Conservation (phyloP, 2,888 invertebrate species). For the Thymelicus acteon region DNA sequence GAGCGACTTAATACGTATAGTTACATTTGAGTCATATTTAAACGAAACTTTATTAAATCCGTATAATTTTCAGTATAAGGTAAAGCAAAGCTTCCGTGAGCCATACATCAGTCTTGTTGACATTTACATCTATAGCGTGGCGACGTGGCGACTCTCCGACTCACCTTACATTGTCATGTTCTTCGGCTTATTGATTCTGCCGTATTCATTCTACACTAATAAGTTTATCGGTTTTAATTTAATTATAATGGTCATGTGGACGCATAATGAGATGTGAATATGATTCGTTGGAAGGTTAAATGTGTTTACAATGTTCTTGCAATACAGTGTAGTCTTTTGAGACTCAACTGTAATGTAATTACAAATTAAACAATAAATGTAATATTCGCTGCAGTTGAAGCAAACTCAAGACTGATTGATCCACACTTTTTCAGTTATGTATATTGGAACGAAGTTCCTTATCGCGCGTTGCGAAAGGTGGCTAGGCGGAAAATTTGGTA, state of each 20-base stretch:
- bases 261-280: constrained; percentile 19
- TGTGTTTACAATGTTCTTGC: not conserved
- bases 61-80: not conserved
- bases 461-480: no score
- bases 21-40: no score
- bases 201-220: constrained; percentile 5
- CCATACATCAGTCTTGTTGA: not conserved
- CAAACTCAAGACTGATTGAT: no score
- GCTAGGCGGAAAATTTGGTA: no score
- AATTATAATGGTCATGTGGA: constrained; percentile 8
- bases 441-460: no score
- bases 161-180: constrained; percentile 17
- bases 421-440: no score
- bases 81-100: constrained; percentile 3
- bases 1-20: no score
- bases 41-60: no score
- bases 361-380: no score
- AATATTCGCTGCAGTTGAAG: no score
- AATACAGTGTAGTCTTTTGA: no score
- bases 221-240: constrained; percentile 32
- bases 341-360: no score
- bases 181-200: constrained; percentile 25
- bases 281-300: not conserved
- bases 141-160: not conserved
- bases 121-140: not conserved